Conservation (phyloP, 1,140 invertebrate species). For the Ostrea denselamellosa region DNA sequence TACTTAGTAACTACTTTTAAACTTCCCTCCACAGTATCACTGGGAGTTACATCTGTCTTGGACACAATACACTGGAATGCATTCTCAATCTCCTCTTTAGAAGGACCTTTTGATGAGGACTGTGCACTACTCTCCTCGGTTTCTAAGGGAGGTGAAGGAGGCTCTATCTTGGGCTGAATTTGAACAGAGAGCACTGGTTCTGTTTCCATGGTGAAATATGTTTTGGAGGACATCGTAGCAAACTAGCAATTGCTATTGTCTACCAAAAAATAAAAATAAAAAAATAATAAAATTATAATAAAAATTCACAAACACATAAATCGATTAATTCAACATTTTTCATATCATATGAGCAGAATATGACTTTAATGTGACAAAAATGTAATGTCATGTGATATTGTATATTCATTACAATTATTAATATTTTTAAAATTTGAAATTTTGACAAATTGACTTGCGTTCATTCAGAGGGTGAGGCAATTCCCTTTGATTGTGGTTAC, state of each 20-base stretch:
- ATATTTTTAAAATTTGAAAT: no score
- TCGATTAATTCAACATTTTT: no score
- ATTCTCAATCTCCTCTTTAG: conserved; percentile 1
- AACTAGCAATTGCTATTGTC: background rate
- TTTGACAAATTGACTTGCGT: background rate
- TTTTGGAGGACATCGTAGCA: background rate
- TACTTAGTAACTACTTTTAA: conserved; percentile 60
- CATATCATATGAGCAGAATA: no score
- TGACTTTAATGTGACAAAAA: no score
- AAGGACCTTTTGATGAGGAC: background rate
- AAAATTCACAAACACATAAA: no score
- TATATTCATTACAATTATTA: no score
- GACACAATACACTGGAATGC: conserved; percentile 10
- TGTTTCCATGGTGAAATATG: background rate
- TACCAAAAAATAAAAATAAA: background rate
- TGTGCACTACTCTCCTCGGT: background rate
- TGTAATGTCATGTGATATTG: no score
- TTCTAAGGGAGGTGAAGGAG: background rate
- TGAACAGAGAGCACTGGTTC: conserved; percentile 14
- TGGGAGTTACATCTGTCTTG: conserved; percentile 1
- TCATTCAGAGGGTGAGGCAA: background rate
- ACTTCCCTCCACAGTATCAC: conserved; percentile 2
- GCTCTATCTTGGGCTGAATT: conserved; percentile 12
- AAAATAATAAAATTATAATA: background rate
- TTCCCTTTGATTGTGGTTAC: no score